Base-by-base conservation (phyloP, 2,113 vertebrate genomes). In the Polypterus bichir region DNA sequence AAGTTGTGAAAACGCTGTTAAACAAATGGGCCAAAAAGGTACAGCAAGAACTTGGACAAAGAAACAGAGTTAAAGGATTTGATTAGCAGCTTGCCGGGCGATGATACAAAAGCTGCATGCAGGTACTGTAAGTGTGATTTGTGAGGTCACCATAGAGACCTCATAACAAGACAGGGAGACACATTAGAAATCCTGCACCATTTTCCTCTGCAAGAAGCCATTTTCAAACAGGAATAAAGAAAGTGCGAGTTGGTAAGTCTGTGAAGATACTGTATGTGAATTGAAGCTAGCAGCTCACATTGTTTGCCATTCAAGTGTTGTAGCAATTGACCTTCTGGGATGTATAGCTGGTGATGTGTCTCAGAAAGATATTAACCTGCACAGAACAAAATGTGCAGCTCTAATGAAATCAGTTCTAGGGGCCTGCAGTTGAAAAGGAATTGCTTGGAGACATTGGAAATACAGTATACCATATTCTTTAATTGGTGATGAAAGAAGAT, bases 241-340 rank as follows among this genome's bases (percentile, higher is more conserved):
- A 7, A 8, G 51, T 52, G 7, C 3, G 10, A 54, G n/a, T 51
- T 52, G 47, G 60, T 54, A 49, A 65, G n/a, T 54, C 59, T 48
- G 59, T 61, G 9, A 65, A 65, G 9, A 52, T 27, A 27, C 27
- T 27, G 27, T 56, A 5, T 48, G 51, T 5, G 44, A 46, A 27
- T 4, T 61, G 47, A 57, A 61, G 48, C 47, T 65, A 10, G 59
- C 53, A 44, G 59, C 64, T 27, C 59, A 61, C 11, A 61, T 65
- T 51, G 63, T 49, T 52, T 64, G 63, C 51, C 51, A 60, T 46
- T 59, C 46, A n/a, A 64, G 58, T 11, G 54, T 65, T 54, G 59
- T 54, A 4, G 59, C 51, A 44, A 46, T 64, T 9, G 63, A 54
- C 48, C 57, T 59, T 4, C 27, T 65, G 3, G 57, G 63, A 4